Evolutionary conservation across 92 coral and sea anemone species (phyloP), one percentile per base, ranked within the genome.

Genomic region (Ricordea florida): DNA sequence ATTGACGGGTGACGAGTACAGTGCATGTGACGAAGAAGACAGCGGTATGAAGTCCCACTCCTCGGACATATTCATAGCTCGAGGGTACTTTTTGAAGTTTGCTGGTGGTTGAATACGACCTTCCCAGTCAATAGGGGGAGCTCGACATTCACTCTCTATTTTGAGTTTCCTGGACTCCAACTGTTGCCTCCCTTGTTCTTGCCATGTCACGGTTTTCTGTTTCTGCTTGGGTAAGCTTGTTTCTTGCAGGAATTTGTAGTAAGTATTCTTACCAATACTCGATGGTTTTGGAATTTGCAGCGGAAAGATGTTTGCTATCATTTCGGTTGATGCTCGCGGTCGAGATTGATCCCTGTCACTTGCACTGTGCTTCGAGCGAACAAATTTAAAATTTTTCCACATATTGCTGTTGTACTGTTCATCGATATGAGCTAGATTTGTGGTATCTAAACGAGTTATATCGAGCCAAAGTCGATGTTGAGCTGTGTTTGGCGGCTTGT

Each of bases 351-450:
- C 61, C 13, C 71, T 73, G 25, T 48, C 50, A 6, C 38, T 61
- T 0, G 82, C 78, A 32, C 88, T 90, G 23, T 57, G 85, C 47
- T 57, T 85, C 8, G 97, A 70, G 24, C 97, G 82, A 8, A 91
- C 97, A 56, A 91, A 91, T 76, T 85, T 91, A 28, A 91, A 91
- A 72, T 91, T 91, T 53, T 91, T 91, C 97, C 97, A 91, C 90
- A 87, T 79, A 41, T 91, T 91, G 58, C 93, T 91, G 85, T 91
- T 84, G 82, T 91, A 91, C 30, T 87, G 32, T 9, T 79, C 81
- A 42, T 91, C 97, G 18, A 57, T 76, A 44, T 87, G 45, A 26
- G 75, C 79, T 34, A 91, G 41, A 37, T 79, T 79, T 10, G 90
- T 29, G 5, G 88, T 84, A 34, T 91, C 90, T 4, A 86, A 43